Conservation (phyloP, 2,113 vertebrate species). For the Elgaria multicarinata region DNA sequence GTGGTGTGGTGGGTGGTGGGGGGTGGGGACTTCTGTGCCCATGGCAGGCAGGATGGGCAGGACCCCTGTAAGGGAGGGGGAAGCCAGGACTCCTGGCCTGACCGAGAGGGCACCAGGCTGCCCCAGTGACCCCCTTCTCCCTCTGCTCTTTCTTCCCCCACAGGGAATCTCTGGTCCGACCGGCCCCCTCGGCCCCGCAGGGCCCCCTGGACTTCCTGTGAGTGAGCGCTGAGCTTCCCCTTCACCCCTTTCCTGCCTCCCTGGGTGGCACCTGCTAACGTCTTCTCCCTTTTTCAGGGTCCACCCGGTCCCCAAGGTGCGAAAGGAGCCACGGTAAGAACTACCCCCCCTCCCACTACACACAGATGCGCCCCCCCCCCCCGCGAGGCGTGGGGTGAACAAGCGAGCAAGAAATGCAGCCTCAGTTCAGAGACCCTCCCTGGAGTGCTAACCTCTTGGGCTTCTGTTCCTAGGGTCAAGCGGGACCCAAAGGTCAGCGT, state of each 20-base stretch:
- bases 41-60: not conserved
- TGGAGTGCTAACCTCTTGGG: not conserved
- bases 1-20: too few relatives aligned
- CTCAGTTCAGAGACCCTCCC: not conserved
- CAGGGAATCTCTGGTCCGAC: slow-evolving; percentile 93
- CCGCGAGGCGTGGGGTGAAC: accelerated
- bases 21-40: not conserved
- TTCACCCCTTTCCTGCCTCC: accelerated
- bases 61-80: too few relatives aligned
- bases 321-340: slow-evolving; percentile 94
- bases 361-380: not conserved
- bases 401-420: not conserved
- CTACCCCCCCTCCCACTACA: too few relatives aligned
- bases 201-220: slow-evolving; percentile 94
- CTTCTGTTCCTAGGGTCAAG: slow-evolving; percentile 86
- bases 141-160: slow-evolving; percentile 32
- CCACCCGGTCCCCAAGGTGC: slow-evolving; percentile 95
- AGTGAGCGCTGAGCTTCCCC: slow-evolving; percentile 44
- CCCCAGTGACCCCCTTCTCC: not conserved
- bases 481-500: slow-evolving; percentile 94
- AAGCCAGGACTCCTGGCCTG: too few relatives aligned
- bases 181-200: slow-evolving; percentile 90
- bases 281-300: slow-evolving; percentile 80
- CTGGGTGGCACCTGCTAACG: accelerated
- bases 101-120: accelerated